These are phyloP conservation scores for Ecdyonurus torrentis DNA, from an alignment of 2,888 invertebrate species.

Conservation along the genomic window DNA sequence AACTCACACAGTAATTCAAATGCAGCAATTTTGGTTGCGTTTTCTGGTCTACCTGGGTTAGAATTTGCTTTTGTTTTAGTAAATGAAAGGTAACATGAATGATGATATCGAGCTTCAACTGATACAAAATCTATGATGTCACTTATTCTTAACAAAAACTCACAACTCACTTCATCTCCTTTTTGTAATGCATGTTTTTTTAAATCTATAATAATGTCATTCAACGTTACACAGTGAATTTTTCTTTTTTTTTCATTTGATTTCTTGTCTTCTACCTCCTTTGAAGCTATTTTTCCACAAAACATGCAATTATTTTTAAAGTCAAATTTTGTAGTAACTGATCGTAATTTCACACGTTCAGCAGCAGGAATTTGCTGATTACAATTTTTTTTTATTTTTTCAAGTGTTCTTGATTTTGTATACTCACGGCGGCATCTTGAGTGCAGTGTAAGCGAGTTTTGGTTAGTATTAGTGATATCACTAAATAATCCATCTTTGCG, in stretches of 20 bases:
- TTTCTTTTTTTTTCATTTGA: slow-evolving; percentile 20
- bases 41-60: slow-evolving; percentile 19
- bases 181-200: slow-evolving; percentile 23
- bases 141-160: slow-evolving; percentile 19
- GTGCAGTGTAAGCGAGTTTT: not conserved
- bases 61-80: slow-evolving; percentile 19
- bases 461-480: not conserved
- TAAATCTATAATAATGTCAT: slow-evolving; percentile 19
- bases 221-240: slow-evolving; percentile 21
- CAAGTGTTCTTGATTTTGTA: not conserved
- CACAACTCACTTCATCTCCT: slow-evolving; percentile 20
- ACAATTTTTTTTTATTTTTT: not conserved
- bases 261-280: slow-evolving; percentile 21
- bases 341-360: not conserved
- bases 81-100: slow-evolving; percentile 22
- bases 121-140: slow-evolving; percentile 18
- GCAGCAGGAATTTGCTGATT: not conserved
- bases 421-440: not conserved
- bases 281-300: slow-evolving; percentile 22
- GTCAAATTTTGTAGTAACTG: slow-evolving; percentile 13
- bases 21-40: slow-evolving; percentile 22
- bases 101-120: slow-evolving; percentile 20
- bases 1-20: slow-evolving; percentile 23
- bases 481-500: not conserved
- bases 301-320: slow-evolving; percentile 21